phyloP scores from a whole-genome alignment of 2,888 invertebrate species.

The Panopea generosa region DNA sequence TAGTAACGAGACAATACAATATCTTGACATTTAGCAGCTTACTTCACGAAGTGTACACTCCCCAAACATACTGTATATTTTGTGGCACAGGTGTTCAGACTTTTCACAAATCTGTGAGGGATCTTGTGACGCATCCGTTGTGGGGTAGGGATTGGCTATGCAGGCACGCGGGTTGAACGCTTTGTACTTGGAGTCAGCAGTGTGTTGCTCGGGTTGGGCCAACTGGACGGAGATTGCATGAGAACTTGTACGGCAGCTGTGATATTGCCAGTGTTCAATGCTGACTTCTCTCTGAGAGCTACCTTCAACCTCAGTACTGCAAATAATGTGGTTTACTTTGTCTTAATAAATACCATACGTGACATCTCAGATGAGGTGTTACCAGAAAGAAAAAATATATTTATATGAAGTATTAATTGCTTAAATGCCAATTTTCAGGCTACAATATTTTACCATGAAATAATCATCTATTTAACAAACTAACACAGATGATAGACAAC shows the following conservation, averaged over 20 bases:
- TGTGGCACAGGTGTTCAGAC: constrained; percentile 87
- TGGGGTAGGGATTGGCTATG: constrained; percentile 61
- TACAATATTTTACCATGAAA: too few relatives aligned
- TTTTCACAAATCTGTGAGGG: constrained; percentile 88
- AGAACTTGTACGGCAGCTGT: constrained; percentile 68
- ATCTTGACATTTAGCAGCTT: constrained; percentile 87
- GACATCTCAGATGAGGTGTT: too few relatives aligned
- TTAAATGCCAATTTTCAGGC: too few relatives aligned
- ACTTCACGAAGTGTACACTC: constrained; percentile 88
- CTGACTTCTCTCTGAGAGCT: constrained; percentile 66
- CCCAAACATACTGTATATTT: constrained; percentile 89
- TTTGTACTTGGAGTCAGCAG: constrained; percentile 66
- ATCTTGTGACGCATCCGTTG: constrained; percentile 88
- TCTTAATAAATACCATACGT: too few relatives aligned
- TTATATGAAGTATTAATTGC: too few relatives aligned
- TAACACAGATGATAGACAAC: too few relatives aligned
- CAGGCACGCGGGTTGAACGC: constrained; percentile 45
- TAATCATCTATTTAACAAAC: too few relatives aligned
- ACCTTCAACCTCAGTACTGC: constrained; percentile 75
- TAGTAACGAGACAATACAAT: too few relatives aligned
- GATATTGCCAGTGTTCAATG: constrained; percentile 47
- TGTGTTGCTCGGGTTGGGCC: constrained; percentile 46
- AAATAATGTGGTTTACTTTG: too few relatives aligned
- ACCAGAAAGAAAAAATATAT: too few relatives aligned
- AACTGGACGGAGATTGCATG: constrained; percentile 61